Evolutionary conservation across 2,113 vertebrate species (phyloP).

Genomic region (Megaptera novaeangliae): DNA sequence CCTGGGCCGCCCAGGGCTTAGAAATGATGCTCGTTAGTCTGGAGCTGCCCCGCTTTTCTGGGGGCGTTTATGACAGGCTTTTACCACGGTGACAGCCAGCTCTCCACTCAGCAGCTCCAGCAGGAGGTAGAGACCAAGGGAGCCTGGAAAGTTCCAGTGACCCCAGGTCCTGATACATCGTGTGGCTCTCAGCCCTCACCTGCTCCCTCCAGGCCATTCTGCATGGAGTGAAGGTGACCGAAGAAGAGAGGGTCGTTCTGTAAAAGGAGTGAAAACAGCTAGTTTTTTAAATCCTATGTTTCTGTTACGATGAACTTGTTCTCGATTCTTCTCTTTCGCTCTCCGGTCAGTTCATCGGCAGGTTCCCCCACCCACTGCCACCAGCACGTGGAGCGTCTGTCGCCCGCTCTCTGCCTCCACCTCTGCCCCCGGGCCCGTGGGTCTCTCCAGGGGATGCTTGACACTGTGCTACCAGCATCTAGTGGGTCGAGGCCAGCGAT

Average conservation of each 20-base stretch:
- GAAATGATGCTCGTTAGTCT: neutral
- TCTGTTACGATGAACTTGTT: neutral
- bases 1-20: neutral
- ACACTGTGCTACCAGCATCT: accelerated
- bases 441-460: neutral
- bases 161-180: accelerated
- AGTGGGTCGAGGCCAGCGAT: neutral
- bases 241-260: neutral
- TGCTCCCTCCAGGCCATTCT: accelerated
- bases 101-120: neutral
- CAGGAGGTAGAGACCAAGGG: neutral
- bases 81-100: neutral
- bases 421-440: accelerated
- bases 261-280: neutral
- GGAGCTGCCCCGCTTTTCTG: neutral
- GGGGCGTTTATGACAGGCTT: neutral
- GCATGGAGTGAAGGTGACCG: neutral
- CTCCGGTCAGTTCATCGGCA: neutral
- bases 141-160: neutral
- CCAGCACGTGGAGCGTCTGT: neutral
- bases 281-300: neutral
- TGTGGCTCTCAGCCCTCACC: neutral
- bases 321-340: neutral
- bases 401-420: neutral
- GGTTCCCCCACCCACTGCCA: neutral